These are phyloP conservation scores for Brachyrhaphis roseni DNA, from an alignment of 2,797 vertebrate genomes.

Conservation along the genomic window DNA sequence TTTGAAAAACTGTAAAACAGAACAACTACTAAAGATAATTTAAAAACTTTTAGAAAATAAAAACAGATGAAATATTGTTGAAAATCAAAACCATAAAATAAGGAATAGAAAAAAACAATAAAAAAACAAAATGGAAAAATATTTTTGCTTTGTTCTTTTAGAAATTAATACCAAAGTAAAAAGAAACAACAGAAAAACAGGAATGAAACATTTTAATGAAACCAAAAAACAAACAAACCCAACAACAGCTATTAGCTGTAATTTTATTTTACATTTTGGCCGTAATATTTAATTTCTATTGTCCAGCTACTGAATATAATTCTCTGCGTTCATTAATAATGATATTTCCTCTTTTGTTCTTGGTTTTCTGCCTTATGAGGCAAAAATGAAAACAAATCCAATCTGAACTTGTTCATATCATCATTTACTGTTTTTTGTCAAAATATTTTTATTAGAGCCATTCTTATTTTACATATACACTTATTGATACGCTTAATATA, in stretches of 20 bases:
- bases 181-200: neutral
- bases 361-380: neutral
- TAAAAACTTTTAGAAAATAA: neutral
- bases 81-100: neutral
- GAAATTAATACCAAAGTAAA: neutral
- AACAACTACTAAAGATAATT: neutral
- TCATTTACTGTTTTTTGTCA: neutral
- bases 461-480: no score
- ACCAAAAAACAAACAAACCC: neutral
- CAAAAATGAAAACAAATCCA: neutral
- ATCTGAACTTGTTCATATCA: neutral
- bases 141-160: neutral
- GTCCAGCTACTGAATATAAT: neutral
- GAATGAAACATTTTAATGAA: neutral
- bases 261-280: neutral
- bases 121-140: neutral
- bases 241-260: neutral
- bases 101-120: neutral
- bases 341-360: neutral
- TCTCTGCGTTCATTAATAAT: neutral
- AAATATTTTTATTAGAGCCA: no score
- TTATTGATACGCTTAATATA: no score
- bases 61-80: neutral
- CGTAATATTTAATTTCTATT: neutral
- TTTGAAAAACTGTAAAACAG: neutral